phyloP scores from a whole-genome alignment of 2,888 invertebrate genomes.

The Strigamia crassipes region DNA sequence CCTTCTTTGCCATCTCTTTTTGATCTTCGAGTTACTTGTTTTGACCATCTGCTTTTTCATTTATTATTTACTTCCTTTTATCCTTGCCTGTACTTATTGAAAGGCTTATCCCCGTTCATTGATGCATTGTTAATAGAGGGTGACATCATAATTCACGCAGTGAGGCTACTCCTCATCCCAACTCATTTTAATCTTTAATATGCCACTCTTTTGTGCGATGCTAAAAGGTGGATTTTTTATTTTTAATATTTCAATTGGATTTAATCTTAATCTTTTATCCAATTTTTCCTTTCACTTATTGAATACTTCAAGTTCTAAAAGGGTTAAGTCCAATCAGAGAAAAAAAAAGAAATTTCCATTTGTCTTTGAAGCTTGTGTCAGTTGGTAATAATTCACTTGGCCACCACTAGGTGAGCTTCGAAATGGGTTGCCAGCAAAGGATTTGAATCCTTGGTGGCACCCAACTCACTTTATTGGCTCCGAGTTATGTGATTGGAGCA shows the following conservation, averaged over 20 bases:
- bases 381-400: background rate
- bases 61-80: slow-evolving; percentile 28
- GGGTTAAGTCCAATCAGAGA: slow-evolving; percentile 4
- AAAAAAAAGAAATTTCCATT: background rate
- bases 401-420: slow-evolving; percentile 5
- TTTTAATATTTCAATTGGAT: background rate
- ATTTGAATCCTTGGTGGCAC: slow-evolving; percentile 27
- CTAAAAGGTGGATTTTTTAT: slow-evolving; percentile 20
- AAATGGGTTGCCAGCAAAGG: slow-evolving; percentile 3
- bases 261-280: background rate
- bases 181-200: slow-evolving; percentile 13
- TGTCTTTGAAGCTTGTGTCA: background rate
- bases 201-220: slow-evolving; percentile 13
- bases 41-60: slow-evolving; percentile 27
- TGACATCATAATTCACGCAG: slow-evolving; percentile 19
- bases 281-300: background rate
- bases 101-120: background rate
- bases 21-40: background rate
- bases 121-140: slow-evolving; percentile 26
- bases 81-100: background rate
- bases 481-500: slow-evolving; percentile 14
- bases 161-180: background rate
- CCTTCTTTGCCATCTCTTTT: background rate
- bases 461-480: slow-evolving; percentile 27
- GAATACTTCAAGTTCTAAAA: background rate